Base-by-base conservation (phyloP, 2,888 invertebrate species). In the Drosophila pullipes region DNA sequence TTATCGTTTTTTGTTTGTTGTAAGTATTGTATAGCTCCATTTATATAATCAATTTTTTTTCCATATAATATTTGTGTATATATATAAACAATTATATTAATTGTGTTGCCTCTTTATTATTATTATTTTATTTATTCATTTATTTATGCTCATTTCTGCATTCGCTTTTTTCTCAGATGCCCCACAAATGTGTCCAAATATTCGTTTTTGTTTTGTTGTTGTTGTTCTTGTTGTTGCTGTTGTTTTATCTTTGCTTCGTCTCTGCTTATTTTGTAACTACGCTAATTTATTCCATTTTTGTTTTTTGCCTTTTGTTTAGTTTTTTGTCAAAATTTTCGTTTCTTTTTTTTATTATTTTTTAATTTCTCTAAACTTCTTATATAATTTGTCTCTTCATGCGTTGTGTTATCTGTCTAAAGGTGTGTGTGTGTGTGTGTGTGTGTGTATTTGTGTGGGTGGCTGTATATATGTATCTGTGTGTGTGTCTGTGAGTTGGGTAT, bases 311-410 rank as follows among this genome's bases (percentile, higher is more conserved):
- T 54, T 74, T 69, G 55, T 80, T 85, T 77, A 63, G 49, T 77
- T 82, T 78, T 77, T 69, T 76, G 62, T 76, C 79, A 81, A 81
- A 81, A 68, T 81, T 78, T 85, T 77, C 66, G 59, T 76, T 82
- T 74, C 58, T 22, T 58, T 64, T 64, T 61, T 63, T 54, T 70
- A 25, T 73, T 69, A 70, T 66, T 78, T 76, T 83, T 89, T 83
- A 87, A 83, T 90, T 89, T 86, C 79, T 91, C 91, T 91, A 92
- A 91, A 83, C 89, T 83, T 91, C 91, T 88, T 91, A 83, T 83
- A 86, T 88, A 92, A 88, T 88, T 92, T 85, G 82, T 86, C 88
- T 84, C 85, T 81, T 87, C 89, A 85, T 86, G 86, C 85, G 73
- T 89, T 83, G 74, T 78, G 80, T 47, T 25, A 9, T 80, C 39